Conservation (phyloP, 2,113 vertebrate species). For the Origma solitaria region DNA sequence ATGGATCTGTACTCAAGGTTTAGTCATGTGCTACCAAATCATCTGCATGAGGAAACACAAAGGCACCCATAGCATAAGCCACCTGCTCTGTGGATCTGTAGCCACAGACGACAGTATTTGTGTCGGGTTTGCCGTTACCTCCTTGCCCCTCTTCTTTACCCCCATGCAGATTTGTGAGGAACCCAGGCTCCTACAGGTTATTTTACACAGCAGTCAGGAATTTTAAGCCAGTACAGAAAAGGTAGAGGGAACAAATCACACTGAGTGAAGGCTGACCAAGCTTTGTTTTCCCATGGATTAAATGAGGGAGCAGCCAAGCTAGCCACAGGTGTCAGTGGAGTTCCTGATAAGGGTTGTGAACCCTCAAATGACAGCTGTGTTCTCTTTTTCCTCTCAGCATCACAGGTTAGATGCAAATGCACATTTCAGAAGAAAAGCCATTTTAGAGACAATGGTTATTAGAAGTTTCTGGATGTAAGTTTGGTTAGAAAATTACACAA, state of each 20-base stretch:
- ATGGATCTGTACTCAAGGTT: not conserved
- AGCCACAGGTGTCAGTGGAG: not conserved
- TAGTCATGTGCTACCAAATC: constrained; percentile 16
- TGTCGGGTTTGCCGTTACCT: not conserved
- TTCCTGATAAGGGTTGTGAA: not conserved
- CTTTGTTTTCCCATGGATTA: not conserved
- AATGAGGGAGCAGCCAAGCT: not conserved
- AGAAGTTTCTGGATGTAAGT: not conserved
- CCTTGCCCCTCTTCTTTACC: not conserved
- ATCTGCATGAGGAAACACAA: not conserved
- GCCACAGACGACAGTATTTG: not conserved
- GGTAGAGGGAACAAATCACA: not conserved
- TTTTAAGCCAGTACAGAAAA: not conserved
- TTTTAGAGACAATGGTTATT: not conserved
- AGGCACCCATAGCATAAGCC: not conserved
- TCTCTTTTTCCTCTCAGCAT: not conserved
- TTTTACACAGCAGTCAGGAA: not conserved
- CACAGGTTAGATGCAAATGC: not conserved
- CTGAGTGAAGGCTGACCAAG: not conserved
- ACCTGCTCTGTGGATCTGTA: not conserved
- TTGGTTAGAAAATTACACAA: not conserved
- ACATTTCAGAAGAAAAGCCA: not conserved
- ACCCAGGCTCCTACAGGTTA: not conserved
- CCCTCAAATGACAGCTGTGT: not conserved
- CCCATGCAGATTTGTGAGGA: not conserved